Conservation (phyloP, 2,113 vertebrate species). For the Anas platyrhynchos region DNA sequence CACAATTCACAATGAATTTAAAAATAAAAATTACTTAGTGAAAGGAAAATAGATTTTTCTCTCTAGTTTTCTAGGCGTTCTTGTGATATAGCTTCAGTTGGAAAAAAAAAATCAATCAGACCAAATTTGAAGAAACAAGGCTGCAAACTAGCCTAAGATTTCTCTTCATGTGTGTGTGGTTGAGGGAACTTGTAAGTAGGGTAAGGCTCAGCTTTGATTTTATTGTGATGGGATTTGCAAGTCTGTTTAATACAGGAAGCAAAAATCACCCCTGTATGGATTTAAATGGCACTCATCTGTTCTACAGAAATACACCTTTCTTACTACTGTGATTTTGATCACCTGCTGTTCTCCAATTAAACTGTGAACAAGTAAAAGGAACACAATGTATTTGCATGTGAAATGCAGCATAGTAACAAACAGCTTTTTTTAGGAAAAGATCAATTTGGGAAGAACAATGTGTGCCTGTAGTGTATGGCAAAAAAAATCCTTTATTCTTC, state of each 20-base stretch:
- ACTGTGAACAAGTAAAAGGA: slow-evolving; percentile 25
- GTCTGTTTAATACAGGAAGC: slow-evolving; percentile 13
- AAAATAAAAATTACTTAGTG: neutral
- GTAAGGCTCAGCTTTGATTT: neutral
- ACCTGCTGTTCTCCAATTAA: slow-evolving; percentile 65
- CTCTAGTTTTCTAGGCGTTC: neutral
- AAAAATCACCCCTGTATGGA: slow-evolving; percentile 27
- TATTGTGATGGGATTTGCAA: neutral
- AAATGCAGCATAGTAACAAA: slow-evolving; percentile 4
- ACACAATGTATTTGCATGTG: slow-evolving; percentile 18
- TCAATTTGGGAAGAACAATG: slow-evolving; percentile 28
- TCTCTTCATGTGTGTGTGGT: neutral
- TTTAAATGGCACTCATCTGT: slow-evolving; percentile 47
- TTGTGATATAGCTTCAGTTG: neutral
- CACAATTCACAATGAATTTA: neutral
- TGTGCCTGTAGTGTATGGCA: neutral
- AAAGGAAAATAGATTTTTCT: neutral
- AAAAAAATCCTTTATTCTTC: slow-evolving; percentile 21
- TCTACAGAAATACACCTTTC: slow-evolving; percentile 43
- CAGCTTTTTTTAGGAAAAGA: slow-evolving; percentile 2
- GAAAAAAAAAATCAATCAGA: neutral
- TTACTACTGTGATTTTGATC: slow-evolving; percentile 49
- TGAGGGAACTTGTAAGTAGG: neutral
- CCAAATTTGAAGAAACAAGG: neutral
- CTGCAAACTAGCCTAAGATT: neutral